A percentile compares a stretch with the other conserved stretches of the same genome.
Evolutionary conservation across 2,888 invertebrate genomes (phyloP).

Genomic region (Homarus gammarus): DNA sequence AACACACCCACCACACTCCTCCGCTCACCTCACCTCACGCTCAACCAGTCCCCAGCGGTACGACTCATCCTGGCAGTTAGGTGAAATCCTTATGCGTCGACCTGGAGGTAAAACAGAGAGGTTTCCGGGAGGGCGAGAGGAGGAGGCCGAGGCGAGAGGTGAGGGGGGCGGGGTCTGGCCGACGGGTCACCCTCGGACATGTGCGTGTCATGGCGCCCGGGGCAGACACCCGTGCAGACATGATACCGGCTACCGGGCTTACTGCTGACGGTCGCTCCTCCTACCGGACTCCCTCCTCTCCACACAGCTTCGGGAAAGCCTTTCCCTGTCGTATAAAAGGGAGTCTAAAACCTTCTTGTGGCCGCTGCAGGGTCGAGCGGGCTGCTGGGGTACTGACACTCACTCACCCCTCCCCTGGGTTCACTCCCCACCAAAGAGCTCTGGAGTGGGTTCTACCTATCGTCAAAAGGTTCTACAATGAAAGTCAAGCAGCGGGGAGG

Average conservation of each 20-base stretch:
- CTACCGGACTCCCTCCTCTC: constrained; percentile 6
- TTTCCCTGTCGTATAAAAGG: no score
- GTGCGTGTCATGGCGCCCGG: constrained; percentile 74
- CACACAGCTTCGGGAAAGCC: no score
- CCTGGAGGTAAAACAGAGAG: background rate
- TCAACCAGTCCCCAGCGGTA: constrained; percentile 9
- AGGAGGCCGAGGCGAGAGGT: background rate
- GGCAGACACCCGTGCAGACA: constrained; percentile 73
- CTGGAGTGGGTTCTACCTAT: no score
- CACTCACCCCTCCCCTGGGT: no score
- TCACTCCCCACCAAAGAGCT: no score
- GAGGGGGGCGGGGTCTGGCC: constrained; percentile 33
- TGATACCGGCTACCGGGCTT: constrained; percentile 75
- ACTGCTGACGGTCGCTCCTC: constrained; percentile 22
- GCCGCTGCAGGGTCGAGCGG: no score
- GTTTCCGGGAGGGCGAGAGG: background rate
- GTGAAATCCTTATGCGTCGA: background rate
- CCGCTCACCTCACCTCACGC: constrained; percentile 1
- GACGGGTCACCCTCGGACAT: constrained; percentile 66
- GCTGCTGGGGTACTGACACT: no score
- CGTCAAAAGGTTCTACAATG: no score
- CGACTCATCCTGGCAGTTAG: background rate
- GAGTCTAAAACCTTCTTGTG: no score
- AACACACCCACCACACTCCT: constrained; percentile 27
- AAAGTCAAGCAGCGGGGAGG: no score